Conservation (phyloP, 2,113 vertebrate species). For the Gymnobelideus leadbeateri region DNA sequence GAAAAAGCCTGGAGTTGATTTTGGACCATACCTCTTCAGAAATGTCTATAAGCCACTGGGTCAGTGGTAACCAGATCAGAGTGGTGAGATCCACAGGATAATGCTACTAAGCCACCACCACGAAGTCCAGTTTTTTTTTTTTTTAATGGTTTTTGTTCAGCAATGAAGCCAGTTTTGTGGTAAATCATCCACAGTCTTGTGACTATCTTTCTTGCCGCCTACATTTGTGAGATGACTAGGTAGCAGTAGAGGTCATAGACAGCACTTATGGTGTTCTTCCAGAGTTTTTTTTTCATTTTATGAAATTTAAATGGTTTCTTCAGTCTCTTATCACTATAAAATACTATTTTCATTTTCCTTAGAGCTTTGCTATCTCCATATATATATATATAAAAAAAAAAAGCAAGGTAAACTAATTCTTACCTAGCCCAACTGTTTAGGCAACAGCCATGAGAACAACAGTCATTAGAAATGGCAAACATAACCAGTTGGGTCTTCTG, state of each 20-base stretch:
- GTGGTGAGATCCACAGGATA: background rate
- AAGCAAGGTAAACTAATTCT: background rate
- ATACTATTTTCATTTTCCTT: background rate
- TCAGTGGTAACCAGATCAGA: background rate
- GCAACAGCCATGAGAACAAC: background rate
- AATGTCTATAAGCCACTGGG: background rate
- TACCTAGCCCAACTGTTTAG: background rate
- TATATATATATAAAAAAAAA: background rate
- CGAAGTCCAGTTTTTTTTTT: background rate
- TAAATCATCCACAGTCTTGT: background rate
- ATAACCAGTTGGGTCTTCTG: background rate
- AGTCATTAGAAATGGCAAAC: background rate
- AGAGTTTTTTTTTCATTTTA: background rate
- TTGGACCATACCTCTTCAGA: background rate
- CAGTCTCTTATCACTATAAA: background rate
- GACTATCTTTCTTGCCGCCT: background rate
- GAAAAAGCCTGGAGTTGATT: background rate
- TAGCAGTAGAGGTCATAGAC: background rate
- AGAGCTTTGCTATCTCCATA: background rate
- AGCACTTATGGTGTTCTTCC: background rate
- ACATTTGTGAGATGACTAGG: background rate
- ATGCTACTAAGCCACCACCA: background rate
- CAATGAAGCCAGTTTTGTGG: background rate
- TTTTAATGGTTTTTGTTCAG: background rate
- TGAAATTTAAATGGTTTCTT: background rate